Evolutionary conservation across 2,888 invertebrate species (phyloP), one percentile per base, ranked within the genome.

Genomic region (Cremastinae sp.): DNA sequence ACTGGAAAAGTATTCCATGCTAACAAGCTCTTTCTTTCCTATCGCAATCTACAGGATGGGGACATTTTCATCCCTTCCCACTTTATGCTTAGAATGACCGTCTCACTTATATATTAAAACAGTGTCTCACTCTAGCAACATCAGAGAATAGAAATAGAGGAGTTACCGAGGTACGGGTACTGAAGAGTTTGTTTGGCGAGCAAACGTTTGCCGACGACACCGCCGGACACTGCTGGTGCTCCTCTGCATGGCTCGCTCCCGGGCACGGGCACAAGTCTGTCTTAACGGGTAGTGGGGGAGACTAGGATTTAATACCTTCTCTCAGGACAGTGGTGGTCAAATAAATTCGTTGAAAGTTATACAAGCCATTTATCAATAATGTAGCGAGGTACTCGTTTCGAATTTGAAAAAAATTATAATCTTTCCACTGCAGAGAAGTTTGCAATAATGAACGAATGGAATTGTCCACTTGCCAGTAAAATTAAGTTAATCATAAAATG

Each of bases 141-240:
- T 82, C 80, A 75, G 79, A 74, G 77, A 55, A 68, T 68, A 75
- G 58, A 18, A 73, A 74, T 49, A 66, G 51, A 74, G 61, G 47
- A 69, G 53, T 56, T 66, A 62, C 53, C 70, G 80, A 62, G 72
- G 72, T 65, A 76, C 74, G 79, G 83, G 79, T 82, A 85, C 87
- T 84, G 81, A 84, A 87, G 87, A 87, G 87, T 88, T 89, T 89
- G 89, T 89, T 89, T 89, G 88, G 85, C 85, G 86, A 87, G 88
- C 85, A 89, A 89, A 89, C 89, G 89, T 89, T 89, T 89, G 89
- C 87, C 86, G 85, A 88, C 88, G 89, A 89, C 89, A 89, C 89
- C 88, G 87, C 86, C 82, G 88, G 87, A 88, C 89, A 88, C 87
- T 86, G 88, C 86, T 87, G 88, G 85, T 85, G 84, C 81, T 86